Conservation (phyloP, 2,797 vertebrate species). For the Monodelphis domestica region DNA sequence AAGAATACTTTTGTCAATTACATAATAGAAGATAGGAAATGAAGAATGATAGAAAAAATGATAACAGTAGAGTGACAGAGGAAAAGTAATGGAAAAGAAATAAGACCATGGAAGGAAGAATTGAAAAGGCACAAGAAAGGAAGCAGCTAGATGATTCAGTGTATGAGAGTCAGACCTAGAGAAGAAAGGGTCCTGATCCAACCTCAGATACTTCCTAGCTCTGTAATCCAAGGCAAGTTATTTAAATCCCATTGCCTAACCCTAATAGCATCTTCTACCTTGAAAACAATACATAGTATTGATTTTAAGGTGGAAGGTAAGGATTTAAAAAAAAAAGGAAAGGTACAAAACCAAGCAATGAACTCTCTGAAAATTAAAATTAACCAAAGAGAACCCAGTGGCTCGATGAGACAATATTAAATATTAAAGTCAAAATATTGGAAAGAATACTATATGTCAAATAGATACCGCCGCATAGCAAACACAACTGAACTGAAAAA, state of each 20-base stretch:
- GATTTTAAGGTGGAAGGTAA: too few species aligned
- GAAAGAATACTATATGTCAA: not conserved
- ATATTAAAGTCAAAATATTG: not conserved
- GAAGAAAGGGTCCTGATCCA: too few species aligned
- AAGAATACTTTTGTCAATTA: not conserved
- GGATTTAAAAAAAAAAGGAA: too few species aligned
- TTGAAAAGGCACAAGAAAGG: too few species aligned
- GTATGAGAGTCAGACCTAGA: too few species aligned
- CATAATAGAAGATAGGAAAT: not conserved
- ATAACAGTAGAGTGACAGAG: not conserved
- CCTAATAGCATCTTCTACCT: too few species aligned
- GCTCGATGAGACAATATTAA: not conserved
- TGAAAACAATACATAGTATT: too few species aligned
- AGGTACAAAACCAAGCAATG: too few species aligned
- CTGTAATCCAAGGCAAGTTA: too few species aligned
- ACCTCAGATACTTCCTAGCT: too few species aligned
- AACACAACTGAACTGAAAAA: not conserved
- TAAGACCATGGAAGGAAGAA: not conserved
- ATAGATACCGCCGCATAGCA: not conserved
- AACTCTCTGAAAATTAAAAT: not conserved
- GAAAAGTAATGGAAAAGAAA: not conserved
- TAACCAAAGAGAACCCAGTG: not conserved
- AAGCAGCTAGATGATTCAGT: too few species aligned
- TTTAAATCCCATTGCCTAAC: too few species aligned
- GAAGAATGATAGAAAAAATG: not conserved